Evolutionary conservation across 2,113 vertebrate genomes (phyloP).

Genomic region (Tachuris rubrigastra): DNA sequence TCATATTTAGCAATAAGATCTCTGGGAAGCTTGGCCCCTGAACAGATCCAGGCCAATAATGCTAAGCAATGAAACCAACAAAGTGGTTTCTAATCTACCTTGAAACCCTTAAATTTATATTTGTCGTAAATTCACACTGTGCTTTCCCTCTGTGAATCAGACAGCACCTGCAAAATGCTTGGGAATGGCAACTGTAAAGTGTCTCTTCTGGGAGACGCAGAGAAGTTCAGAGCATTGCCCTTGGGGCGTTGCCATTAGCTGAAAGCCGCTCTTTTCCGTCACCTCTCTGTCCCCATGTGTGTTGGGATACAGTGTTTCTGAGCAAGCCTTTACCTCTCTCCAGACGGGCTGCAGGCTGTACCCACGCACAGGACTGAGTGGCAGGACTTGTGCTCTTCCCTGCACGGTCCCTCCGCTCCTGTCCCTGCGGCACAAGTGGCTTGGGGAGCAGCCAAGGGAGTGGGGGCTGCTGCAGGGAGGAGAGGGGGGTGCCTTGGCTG

Average conservation of each 20-base stretch:
- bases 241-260: neutral
- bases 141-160: neutral
- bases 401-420: fast-evolving
- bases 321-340: neutral
- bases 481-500: neutral
- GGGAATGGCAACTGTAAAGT: neutral
- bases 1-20: neutral
- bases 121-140: neutral
- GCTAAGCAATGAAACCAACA: neutral
- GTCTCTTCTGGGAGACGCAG: neutral
- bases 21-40: neutral
- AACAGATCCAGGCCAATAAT: neutral
- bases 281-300: fast-evolving
- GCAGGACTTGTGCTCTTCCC: neutral
- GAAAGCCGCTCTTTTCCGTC: neutral
- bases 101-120: neutral
- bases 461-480: fast-evolving
- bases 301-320: neutral
- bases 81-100: neutral
- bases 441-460: neutral
- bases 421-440: fast-evolving
- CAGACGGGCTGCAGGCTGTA: neutral
- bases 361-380: fast-evolving
- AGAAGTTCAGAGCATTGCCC: neutral
- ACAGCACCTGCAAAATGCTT: neutral